A percentile compares a stretch with the other conserved stretches of the same genome.
These are phyloP conservation scores for Heliornis fulica DNA, from an alignment of 2,113 vertebrate genomes.

Conservation along the genomic window DNA sequence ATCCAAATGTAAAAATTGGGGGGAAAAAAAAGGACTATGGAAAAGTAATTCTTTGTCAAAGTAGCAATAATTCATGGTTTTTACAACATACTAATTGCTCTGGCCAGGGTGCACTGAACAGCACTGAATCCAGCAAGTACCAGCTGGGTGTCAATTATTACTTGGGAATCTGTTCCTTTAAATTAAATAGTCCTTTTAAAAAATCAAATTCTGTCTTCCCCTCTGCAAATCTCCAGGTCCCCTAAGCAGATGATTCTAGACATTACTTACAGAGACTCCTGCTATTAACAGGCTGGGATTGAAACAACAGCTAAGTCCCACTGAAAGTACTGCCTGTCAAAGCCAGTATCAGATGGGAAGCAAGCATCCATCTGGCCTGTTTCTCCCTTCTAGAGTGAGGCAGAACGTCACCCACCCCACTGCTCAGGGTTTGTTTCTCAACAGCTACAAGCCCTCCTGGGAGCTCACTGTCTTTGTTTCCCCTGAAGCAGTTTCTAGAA, in stretches of 20 bases:
- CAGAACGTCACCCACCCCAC: background rate
- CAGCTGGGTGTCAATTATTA: slow-evolving; percentile 74
- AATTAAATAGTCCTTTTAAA: slow-evolving; percentile 70
- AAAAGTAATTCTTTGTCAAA: background rate
- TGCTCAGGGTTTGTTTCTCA: slow-evolving; percentile 17
- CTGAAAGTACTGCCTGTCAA: slow-evolving; percentile 63
- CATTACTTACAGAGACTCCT: slow-evolving; percentile 73
- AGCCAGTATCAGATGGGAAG: slow-evolving; percentile 53
- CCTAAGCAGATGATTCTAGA: slow-evolving; percentile 76
- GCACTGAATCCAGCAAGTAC: slow-evolving; percentile 52
- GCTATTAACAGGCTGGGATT: slow-evolving; percentile 69
- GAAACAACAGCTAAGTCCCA: slow-evolving; percentile 58
- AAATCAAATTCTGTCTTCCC: slow-evolving; percentile 67
- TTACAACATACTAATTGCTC: slow-evolving; percentile 62
- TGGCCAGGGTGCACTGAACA: slow-evolving; percentile 38
- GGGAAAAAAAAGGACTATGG: background rate
- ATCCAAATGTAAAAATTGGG: background rate
- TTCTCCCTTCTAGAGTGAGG: background rate
- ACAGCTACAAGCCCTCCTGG: background rate
- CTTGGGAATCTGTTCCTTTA: slow-evolving; percentile 64
- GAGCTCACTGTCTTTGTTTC: background rate
- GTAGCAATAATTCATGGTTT: slow-evolving; percentile 31
- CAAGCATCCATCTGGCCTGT: slow-evolving; percentile 51
- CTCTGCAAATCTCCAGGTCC: slow-evolving; percentile 72
- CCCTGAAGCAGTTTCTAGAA: background rate